phyloP scores from a whole-genome alignment of 2,113 vertebrate genomes.

The Neodon shergylaensis region DNA sequence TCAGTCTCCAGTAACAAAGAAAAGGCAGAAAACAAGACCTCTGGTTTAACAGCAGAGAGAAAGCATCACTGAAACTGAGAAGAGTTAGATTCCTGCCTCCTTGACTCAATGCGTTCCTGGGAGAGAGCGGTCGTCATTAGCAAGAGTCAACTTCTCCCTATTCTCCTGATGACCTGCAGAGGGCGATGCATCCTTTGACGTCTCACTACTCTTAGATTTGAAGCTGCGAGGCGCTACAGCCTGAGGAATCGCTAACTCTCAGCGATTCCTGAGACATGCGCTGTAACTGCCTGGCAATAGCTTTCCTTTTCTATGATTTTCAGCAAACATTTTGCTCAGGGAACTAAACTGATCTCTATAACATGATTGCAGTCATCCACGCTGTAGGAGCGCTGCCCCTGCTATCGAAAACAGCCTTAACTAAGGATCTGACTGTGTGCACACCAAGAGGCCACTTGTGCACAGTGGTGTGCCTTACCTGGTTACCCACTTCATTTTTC shows the following conservation, averaged over 20 bases:
- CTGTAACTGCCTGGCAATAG: not conserved
- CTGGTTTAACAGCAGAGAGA: not conserved
- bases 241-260: too few species aligned
- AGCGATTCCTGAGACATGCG: not conserved
- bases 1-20: not conserved
- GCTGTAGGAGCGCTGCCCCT: not conserved
- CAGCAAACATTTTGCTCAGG: not conserved
- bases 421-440: not conserved
- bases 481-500: slow-evolving; percentile 72
- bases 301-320: not conserved
- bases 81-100: not conserved
- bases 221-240: not conserved
- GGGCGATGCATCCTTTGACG: not conserved
- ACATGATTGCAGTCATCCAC: not conserved
- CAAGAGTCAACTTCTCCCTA: not conserved
- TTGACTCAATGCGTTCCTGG: fast-evolving
- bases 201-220: not conserved
- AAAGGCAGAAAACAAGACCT: not conserved
- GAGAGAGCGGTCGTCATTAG: fast-evolving
- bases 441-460: slow-evolving; percentile 1
- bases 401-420: slow-evolving; percentile 43
- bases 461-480: not conserved
- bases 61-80: not conserved
- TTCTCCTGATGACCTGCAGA: not conserved
- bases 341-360: not conserved